These are phyloP conservation scores for Myotis findleyi DNA, from an alignment of 2,797 vertebrate genomes.

Conservation along the genomic window DNA sequence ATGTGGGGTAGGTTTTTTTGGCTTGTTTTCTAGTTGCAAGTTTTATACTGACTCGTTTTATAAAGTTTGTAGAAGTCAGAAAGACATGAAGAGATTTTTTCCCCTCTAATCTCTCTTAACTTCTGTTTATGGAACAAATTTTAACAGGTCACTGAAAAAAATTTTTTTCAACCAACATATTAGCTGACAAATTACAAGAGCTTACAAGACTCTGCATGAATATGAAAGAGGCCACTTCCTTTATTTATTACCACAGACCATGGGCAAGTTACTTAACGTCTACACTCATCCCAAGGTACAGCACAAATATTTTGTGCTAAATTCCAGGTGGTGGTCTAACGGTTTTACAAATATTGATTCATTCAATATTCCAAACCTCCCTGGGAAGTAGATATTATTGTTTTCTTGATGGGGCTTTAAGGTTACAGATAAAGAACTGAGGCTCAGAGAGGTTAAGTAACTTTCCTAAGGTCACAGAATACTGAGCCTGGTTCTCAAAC, in stretches of 20 bases:
- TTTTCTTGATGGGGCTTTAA: not conserved
- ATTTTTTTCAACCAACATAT: not conserved
- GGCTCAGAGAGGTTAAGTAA: not conserved
- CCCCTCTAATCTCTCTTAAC: not conserved
- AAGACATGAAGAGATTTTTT: not conserved
- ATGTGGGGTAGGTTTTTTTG: not conserved
- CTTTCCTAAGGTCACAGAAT: not conserved
- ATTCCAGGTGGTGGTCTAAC: not conserved
- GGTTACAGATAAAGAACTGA: not conserved
- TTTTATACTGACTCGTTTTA: not conserved
- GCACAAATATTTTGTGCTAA: not conserved
- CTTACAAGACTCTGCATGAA: not conserved
- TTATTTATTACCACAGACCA: not conserved
- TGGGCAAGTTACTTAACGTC: not conserved
- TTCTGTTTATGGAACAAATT: not conserved
- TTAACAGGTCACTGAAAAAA: not conserved
- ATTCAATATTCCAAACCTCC: not conserved
- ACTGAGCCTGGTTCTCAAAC: not conserved
- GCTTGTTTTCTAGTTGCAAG: conserved; percentile 29
- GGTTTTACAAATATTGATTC: conserved; percentile 42
- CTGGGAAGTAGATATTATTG: not conserved
- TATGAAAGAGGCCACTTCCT: not conserved
- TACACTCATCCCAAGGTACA: not conserved
- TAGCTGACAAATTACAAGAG: not conserved
- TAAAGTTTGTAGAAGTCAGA: conserved; percentile 40